Evolutionary conservation across 2,888 invertebrate genomes (phyloP).

Genomic region (Dynastes tityus): DNA sequence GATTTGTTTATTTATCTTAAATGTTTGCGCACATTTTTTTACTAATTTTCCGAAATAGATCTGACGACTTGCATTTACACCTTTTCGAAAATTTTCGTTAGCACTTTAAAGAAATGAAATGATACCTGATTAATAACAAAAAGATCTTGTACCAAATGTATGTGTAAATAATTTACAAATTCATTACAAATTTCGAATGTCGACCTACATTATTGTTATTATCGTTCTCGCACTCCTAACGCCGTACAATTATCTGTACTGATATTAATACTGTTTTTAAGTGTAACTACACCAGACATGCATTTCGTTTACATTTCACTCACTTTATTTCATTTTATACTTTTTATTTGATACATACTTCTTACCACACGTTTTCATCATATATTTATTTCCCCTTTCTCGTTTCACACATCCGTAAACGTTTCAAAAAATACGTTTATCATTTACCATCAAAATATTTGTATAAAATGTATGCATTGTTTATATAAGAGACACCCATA

Average conservation of each 20-base stretch:
- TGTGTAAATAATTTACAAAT: constrained; percentile 61
- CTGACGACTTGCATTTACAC: constrained; percentile 10
- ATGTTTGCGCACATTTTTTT: background rate
- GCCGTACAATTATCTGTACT: background rate
- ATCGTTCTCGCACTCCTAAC: background rate
- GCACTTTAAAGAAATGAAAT: constrained; percentile 49
- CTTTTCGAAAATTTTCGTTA: constrained; percentile 20
- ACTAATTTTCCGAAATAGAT: background rate
- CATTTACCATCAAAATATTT: constrained; percentile 36
- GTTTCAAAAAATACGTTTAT: constrained; percentile 15
- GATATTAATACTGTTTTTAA: background rate
- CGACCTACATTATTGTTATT: constrained; percentile 56
- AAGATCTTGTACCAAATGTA: constrained; percentile 63
- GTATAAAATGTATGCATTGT: constrained; percentile 36
- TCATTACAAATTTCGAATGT: constrained; percentile 54
- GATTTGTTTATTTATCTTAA: constrained; percentile 3
- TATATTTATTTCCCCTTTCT: constrained; percentile 1
- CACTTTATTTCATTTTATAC: constrained; percentile 52
- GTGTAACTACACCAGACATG: background rate
- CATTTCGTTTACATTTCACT: constrained; percentile 53
- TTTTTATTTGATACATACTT: constrained; percentile 46
- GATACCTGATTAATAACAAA: constrained; percentile 61
- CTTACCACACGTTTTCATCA: constrained; percentile 33
- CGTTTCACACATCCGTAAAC: background rate
- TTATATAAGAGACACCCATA: constrained; percentile 35